phyloP scores from a whole-genome alignment of 2,888 invertebrate species.

The Geotrupes spiniger region DNA sequence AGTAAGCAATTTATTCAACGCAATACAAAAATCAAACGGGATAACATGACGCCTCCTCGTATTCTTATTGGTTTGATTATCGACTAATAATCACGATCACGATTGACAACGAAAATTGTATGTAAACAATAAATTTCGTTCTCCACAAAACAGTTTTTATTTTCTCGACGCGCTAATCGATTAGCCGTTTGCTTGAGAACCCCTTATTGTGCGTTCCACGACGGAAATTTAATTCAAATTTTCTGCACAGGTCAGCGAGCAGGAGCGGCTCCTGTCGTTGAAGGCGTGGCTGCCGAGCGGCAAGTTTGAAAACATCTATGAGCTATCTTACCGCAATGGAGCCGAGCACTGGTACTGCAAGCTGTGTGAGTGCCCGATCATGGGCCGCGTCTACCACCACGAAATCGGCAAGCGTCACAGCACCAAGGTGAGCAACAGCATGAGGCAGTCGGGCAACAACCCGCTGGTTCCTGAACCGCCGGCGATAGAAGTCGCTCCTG shows the following conservation, averaged over 20 bases:
- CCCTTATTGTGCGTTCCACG: background rate
- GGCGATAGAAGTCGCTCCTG: conserved; percentile 53
- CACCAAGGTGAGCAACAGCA: conserved; percentile 30
- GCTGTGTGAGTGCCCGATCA: conserved; percentile 47
- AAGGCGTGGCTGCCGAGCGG: conserved; percentile 43
- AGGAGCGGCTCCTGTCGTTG: conserved; percentile 41
- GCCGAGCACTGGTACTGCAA: conserved; percentile 47
- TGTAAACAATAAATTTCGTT: too few species aligned
- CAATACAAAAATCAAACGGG: too few species aligned
- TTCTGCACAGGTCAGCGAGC: conserved; percentile 42
- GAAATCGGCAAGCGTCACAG: conserved; percentile 46
- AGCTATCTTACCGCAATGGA: conserved; percentile 41
- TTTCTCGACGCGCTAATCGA: background rate
- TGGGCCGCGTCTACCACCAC: conserved; percentile 48
- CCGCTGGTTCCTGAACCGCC: conserved; percentile 17
- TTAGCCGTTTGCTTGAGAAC: background rate
- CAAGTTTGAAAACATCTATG: conserved; percentile 43
- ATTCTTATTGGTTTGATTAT: too few species aligned
- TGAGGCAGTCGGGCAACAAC: background rate
- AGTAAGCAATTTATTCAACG: too few species aligned
- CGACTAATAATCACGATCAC: too few species aligned
- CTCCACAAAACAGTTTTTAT: background rate
- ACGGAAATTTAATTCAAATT: background rate
- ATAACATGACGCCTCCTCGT: too few species aligned
- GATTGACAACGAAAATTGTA: too few species aligned